Evolutionary conservation across 2,113 vertebrate species (phyloP), one percentile per base, ranked within the genome.

Genomic region (Malurus alboscapulatus): DNA sequence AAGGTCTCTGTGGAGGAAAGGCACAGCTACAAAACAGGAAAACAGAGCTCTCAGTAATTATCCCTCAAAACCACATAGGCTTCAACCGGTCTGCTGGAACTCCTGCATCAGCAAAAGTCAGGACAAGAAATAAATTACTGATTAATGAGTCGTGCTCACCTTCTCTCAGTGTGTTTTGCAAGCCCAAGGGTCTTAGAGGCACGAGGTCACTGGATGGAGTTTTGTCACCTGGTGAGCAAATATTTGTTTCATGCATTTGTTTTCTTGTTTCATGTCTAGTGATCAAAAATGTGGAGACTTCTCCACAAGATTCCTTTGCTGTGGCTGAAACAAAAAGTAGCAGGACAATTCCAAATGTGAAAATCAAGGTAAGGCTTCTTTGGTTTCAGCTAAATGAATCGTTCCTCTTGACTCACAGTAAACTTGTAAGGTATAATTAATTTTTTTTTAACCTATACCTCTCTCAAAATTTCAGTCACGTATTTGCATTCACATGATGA

Each of bases 11-110:
- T 32, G 38, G 80, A 68, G 53, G 72, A 82, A 47, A 7, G 9
- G 32, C 22, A 55, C 0, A 0, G 22, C 16, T 10, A 4, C 6
- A 57, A 62, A 62, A 68, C 0, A 18, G 10, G 14, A 36, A 57
- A 73, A 32, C 11, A 78, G 69, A 82, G 9, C 5, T 72, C 40
- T 32, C 27, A 61, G 45, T 12, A 68, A 40, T n/a, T 68, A 48
- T 55, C 36, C 9, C 6, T 59, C 40, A 45, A 79, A 82, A 85
- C 6, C 26, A 51, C 34, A 29, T 29, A 34, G 62, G 9, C 18
- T 68, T 85, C 62, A 61, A n/a, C 32, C 5, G 11, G 8, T 20
- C 36, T 85, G 76, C 42, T 38, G 2, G 12, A 92, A 15, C 10
- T 77, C 42, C 24, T 38, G 59, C 5, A 0, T 22, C 69, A 92